phyloP scores from a whole-genome alignment of 30 jellyfish, hydroid and myxozoan genomes.

The Aurelia sp. region DNA sequence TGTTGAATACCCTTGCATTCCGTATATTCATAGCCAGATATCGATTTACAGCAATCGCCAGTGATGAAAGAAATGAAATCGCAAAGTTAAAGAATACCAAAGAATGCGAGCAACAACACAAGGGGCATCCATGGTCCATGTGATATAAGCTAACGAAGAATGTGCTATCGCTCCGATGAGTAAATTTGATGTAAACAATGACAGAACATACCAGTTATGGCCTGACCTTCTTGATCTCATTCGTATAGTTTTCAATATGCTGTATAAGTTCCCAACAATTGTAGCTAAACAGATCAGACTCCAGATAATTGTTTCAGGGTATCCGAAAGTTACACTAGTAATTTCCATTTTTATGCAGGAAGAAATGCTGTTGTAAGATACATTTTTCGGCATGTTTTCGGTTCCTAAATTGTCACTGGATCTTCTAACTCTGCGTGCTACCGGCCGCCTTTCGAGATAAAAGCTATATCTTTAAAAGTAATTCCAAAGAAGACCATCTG shows the following conservation, averaged over 20 bases:
- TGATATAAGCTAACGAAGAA: constrained; percentile 12
- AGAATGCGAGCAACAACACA: constrained; percentile 2
- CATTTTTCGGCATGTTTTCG: not conserved
- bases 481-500: too few relatives aligned
- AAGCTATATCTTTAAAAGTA: too few relatives aligned
- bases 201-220: constrained; percentile 22
- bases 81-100: constrained; percentile 6
- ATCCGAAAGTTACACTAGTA: constrained; percentile 6
- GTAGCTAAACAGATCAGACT: not conserved
- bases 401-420: too few relatives aligned
- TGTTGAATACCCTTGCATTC: constrained; percentile 6
- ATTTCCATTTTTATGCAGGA: not conserved
- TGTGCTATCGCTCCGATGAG: constrained; percentile 25
- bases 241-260: constrained; percentile 6
- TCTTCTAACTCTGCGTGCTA: too few relatives aligned
- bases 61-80: constrained; percentile 24
- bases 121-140: not conserved
- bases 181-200: constrained; percentile 25
- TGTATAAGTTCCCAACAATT: not conserved
- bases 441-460: too few relatives aligned
- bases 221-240: not conserved
- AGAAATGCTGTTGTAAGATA: not conserved
- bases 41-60: constrained; percentile 35
- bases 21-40: constrained; percentile 4
- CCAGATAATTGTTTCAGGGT: constrained; percentile 31